Conservation (phyloP, 2,113 vertebrate species). For the Osmerus mordax region DNA sequence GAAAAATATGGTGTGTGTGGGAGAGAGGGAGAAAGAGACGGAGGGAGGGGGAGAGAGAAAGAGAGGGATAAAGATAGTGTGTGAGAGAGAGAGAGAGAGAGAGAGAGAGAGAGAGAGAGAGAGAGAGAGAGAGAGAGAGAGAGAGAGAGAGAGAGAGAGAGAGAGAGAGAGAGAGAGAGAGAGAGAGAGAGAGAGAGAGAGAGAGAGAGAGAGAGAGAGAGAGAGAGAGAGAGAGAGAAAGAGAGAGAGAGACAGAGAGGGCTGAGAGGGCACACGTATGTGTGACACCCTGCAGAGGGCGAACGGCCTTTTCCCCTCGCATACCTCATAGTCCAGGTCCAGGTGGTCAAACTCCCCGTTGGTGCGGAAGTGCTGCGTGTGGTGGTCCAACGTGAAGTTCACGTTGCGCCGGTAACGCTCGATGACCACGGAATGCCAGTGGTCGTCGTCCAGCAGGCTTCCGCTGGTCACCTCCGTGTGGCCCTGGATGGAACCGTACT, state of each 20-base stretch:
- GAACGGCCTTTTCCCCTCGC: neutral
- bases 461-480: slow-evolving; percentile 88
- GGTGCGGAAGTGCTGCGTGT: slow-evolving; percentile 88
- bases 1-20: neutral
- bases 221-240: neutral
- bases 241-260: neutral
- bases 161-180: no score
- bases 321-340: slow-evolving; percentile 95
- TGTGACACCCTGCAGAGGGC: no score
- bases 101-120: neutral
- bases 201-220: neutral
- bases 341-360: slow-evolving; percentile 97
- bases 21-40: neutral
- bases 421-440: slow-evolving; percentile 91
- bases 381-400: slow-evolving; percentile 92
- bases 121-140: neutral
- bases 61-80: neutral
- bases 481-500: slow-evolving; percentile 90
- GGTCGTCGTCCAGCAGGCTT: slow-evolving; percentile 92
- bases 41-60: neutral
- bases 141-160: no score
- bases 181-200: neutral
- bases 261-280: no score
- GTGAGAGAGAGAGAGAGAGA: no score
- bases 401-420: slow-evolving; percentile 88